These are phyloP conservation scores for Lithophane socia DNA, from an alignment of 2,888 invertebrate genomes.

Conservation along the genomic window DNA sequence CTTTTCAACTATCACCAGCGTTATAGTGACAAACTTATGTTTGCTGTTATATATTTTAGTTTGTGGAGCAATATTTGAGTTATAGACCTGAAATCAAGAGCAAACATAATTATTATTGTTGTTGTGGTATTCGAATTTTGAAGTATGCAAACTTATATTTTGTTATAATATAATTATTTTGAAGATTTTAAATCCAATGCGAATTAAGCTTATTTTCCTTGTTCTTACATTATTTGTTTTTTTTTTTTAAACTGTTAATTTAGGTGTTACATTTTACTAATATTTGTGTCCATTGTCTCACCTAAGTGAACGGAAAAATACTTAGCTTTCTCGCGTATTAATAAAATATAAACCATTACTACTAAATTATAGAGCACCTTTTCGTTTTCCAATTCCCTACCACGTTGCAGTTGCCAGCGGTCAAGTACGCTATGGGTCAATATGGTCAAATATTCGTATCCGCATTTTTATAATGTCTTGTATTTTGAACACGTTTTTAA, in stretches of 20 bases:
- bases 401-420: conserved; percentile 10
- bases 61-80: not conserved
- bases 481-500: not conserved
- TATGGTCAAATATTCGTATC: conserved; percentile 43
- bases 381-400: not conserved
- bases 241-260: not conserved
- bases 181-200: not conserved
- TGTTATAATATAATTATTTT: not conserved
- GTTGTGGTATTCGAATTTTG: not conserved
- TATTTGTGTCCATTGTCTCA: not conserved
- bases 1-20: conserved; percentile 78
- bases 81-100: not conserved
- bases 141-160: not conserved
- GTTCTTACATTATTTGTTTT: not conserved
- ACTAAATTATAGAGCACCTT: not conserved
- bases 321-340: not conserved
- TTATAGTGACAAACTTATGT: conserved; percentile 41
- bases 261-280: not conserved
- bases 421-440: conserved; percentile 41
- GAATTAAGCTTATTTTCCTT: conserved; percentile 2
- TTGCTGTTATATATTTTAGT: conserved; percentile 26
- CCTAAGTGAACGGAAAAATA: conserved; percentile 24
- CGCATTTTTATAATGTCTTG: conserved; percentile 50
- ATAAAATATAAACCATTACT: not conserved
- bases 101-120: not conserved